Evolutionary conservation across 2,888 invertebrate genomes (phyloP), one percentile per base, ranked within the genome.

Genomic region (Hylaea fasciaria): DNA sequence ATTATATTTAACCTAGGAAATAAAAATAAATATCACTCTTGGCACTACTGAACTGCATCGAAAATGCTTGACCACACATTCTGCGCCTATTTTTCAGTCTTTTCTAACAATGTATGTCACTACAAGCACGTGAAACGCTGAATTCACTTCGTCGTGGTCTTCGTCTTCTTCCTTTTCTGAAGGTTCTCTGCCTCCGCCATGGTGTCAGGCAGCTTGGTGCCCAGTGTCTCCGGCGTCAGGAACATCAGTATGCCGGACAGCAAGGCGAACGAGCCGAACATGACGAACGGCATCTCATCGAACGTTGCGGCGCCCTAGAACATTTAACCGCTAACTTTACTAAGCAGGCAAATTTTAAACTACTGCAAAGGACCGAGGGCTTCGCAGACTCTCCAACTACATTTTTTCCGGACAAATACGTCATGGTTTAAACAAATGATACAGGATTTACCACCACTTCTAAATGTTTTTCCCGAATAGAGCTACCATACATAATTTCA

Each of bases 221-320:
- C 93, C 9, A 92, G 85, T 0, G 94, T 94, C 82, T 94, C 94
- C 0, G 94, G 94, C 46, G 94, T 93, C 9, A 92, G 69, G 62
- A 94, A 85, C 11, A 93, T 85, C 40, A 94, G 78, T 3, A 80
- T 57, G 0, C 94, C 94, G 4, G 94, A 92, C 0, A 90, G 50
- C 0, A 92, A 76, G 0, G 94, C 93, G 62, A 92, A 88, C 1
- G 77, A 68, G 0, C 89, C 93, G 69, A 94, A 94, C 48, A 94
- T 71, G 12, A 94, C 87, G 48, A 93, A 90, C 0, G 94, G 94
- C 47, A 91, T 73, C 12, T 85, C 77, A 1, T 82, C 82, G 74
- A 87, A 89, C 10, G 81, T 80, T 0, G 82, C 75, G 0, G 69
- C 69, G 8, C 79, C 86, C 87, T 87, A 72, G 0, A 76, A 72